These are phyloP conservation scores for Thyatira batis DNA, from an alignment of 2,888 invertebrate genomes.

Conservation along the genomic window DNA sequence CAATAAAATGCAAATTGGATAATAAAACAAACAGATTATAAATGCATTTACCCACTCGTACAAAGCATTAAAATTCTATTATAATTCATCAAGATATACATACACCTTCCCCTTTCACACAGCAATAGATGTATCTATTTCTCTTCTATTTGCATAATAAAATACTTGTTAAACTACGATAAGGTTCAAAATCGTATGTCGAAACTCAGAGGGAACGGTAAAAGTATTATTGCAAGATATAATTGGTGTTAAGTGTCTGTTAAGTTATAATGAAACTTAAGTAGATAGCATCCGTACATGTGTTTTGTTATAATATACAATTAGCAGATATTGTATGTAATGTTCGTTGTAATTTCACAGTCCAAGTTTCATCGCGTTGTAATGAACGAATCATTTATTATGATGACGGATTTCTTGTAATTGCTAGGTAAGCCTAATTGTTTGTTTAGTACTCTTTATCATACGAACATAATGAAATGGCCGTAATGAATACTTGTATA, in stretches of 20 bases:
- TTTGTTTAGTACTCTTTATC: conserved; percentile 15
- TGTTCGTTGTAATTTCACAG: conserved; percentile 57
- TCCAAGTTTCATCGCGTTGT: conserved; percentile 42
- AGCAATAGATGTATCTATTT: conserved; percentile 16
- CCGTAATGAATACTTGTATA: conserved; percentile 3
- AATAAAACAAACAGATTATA: conserved; percentile 80
- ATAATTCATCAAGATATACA: conserved; percentile 71
- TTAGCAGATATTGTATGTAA: conserved; percentile 65
- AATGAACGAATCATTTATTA: conserved; percentile 44
- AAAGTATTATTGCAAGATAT: conserved; percentile 39
- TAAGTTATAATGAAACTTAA: conserved; percentile 75
- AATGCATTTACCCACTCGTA: conserved; percentile 68
- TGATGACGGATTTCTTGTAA: conserved; percentile 53
- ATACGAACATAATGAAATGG: conserved; percentile 9
- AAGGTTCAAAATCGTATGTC: conserved; percentile 21
- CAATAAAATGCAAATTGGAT: conserved; percentile 72
- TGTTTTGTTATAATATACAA: conserved; percentile 61
- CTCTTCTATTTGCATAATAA: not conserved
- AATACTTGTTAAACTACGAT: conserved; percentile 10
- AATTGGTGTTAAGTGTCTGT: conserved; percentile 78
- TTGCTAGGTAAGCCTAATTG: conserved; percentile 34
- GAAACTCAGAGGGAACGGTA: conserved; percentile 12
- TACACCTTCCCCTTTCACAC: conserved; percentile 62
- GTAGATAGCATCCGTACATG: conserved; percentile 68
- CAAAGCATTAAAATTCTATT: conserved; percentile 71